Evolutionary conservation across 2,797 vertebrate species (phyloP).

Genomic region (Acomys russatus): DNA sequence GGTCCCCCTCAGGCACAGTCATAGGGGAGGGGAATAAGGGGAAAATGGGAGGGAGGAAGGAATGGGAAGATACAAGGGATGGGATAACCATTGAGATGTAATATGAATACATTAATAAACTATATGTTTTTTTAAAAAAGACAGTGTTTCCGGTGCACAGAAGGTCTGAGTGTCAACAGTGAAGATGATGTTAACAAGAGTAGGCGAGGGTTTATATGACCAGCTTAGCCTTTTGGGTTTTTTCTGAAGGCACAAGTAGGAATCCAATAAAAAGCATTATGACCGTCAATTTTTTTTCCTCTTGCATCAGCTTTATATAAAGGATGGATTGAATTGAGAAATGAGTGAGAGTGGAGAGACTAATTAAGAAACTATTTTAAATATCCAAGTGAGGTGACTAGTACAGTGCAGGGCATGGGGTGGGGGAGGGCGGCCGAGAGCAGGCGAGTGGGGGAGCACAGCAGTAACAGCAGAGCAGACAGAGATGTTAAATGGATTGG

Average conservation of each 20-base stretch:
- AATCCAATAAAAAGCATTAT: background rate
- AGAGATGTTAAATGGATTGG: background rate
- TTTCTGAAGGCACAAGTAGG: background rate
- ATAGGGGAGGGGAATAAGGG: too few species aligned
- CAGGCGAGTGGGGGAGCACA: background rate
- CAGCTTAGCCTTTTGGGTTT: background rate
- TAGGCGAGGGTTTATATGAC: background rate
- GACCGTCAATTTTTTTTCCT: background rate
- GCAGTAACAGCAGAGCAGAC: background rate
- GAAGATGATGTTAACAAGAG: background rate
- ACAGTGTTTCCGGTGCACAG: background rate
- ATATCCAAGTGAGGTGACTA: background rate
- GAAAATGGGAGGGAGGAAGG: too few species aligned
- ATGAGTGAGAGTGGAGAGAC: background rate
- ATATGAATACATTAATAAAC: too few species aligned
- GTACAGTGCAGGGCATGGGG: background rate
- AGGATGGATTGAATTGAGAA: background rate
- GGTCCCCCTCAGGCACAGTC: too few species aligned
- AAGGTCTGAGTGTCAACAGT: background rate
- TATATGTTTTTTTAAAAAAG: background rate
- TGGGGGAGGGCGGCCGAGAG: background rate
- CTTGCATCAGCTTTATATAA: background rate
- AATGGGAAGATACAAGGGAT: too few species aligned
- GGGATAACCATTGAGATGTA: too few species aligned
- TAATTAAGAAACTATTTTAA: background rate